Evolutionary conservation across 2,888 invertebrate species (phyloP), one percentile per base, ranked within the genome.

Genomic region (Mechanitis messenoides): DNA sequence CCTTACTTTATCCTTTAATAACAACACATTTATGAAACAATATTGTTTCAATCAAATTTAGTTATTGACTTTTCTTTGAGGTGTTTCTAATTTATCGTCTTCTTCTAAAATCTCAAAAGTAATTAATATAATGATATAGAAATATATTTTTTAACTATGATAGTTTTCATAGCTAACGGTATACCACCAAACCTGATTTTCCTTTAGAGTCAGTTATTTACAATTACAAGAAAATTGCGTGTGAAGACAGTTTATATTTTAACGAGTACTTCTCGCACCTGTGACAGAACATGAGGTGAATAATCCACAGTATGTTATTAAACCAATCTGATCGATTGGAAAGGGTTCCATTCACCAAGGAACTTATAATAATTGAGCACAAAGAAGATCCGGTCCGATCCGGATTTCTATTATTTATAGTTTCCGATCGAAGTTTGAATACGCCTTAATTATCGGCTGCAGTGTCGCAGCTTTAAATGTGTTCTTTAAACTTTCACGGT

Each of bases 381-480:
- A 90, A 91, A 82, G 75, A 87, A 84, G 84, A 91, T 91, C 91
- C 91, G 91, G 87, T 85, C 79, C 80, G 79, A 81, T 82, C 82
- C 82, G 81, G 80, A 84, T 75, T 85, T 85, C 84, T 85, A 85
- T 88, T 88, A 87, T 88, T 89, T 87, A 88, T 83, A 86, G 84
- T 87, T 89, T 88, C 88, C 88, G 87, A 88, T 87, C 84, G 77
- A 72, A 79, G 79, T 80, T 76, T 91, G 90, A 89, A 89, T 89
- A 88, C 84, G 83, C 87, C 88, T 88, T 91, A 91, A 91, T 91
- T 90, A 90, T 89, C 81, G 84, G 76, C 83, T 84, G 70, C 69
- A 76, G 72, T 84, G 83, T 85, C 81, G 79, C 84, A 82, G 89
- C 88, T 84, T 82, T 81, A 64, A 74, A 67, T 72, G 70, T 72